A percentile compares a stretch with the other conserved stretches of the same genome.
These are phyloP conservation scores for Cyanoderma ruficeps DNA, from an alignment of 2,113 vertebrate genomes.

Conservation along the genomic window DNA sequence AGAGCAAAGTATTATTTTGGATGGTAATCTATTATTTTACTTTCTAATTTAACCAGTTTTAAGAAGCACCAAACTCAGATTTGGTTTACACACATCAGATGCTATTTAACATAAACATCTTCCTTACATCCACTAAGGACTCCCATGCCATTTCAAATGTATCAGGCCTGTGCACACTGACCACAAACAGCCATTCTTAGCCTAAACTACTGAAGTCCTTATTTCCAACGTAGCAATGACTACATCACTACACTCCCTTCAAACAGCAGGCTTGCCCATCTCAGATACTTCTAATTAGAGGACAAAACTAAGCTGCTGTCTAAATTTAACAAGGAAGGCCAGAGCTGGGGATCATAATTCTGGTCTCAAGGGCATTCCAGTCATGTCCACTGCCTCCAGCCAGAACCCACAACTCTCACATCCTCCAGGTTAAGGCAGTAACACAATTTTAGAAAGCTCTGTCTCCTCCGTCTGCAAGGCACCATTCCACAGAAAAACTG, in stretches of 20 bases:
- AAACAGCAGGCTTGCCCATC: background rate
- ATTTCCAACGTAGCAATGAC: background rate
- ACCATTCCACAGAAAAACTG: background rate
- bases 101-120: background rate
- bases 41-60: background rate
- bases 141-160: background rate
- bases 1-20: background rate
- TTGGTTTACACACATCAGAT: background rate
- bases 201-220: background rate
- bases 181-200: background rate
- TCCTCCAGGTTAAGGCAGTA: background rate
- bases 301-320: background rate
- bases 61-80: background rate
- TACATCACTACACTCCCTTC: background rate
- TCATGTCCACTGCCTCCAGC: background rate
- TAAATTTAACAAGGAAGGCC: slow-evolving; percentile 36
- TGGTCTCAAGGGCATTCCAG: background rate
- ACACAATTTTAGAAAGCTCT: background rate
- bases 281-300: slow-evolving; percentile 33
- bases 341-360: background rate
- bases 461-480: background rate
- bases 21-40: background rate
- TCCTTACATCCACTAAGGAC: background rate
- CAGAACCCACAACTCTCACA: background rate
- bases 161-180: background rate